A percentile compares a stretch with the other conserved stretches of the same genome.
These are phyloP conservation scores for Cryptus viduatorius DNA, from an alignment of 2,888 invertebrate species.

Conservation along the genomic window DNA sequence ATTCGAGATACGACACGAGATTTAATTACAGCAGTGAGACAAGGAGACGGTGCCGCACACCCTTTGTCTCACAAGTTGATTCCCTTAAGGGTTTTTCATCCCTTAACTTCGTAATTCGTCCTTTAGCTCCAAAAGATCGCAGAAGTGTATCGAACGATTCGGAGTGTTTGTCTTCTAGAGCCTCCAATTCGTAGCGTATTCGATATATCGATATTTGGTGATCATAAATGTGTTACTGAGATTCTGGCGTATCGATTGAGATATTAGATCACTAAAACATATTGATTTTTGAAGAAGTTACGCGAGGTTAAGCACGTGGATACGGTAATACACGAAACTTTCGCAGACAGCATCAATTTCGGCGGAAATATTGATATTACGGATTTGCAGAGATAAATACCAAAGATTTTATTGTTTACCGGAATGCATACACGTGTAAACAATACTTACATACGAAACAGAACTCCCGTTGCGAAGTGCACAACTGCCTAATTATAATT, in stretches of 20 bases:
- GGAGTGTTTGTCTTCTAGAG: no score
- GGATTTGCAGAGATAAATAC: neutral
- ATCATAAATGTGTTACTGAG: no score
- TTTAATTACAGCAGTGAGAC: slow-evolving; percentile 24
- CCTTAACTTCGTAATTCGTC: no score
- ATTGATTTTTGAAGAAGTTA: neutral
- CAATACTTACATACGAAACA: neutral
- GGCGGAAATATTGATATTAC: neutral
- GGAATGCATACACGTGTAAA: neutral
- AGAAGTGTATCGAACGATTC: no score
- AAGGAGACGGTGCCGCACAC: neutral
- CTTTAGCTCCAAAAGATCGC: no score
- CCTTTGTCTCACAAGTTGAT: neutral
- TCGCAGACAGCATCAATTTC: neutral
- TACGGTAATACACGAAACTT: neutral
- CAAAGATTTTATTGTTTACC: slow-evolving; percentile 29
- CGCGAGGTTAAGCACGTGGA: neutral
- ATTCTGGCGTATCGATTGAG: no score
- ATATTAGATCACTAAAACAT: no score
- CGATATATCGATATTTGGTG: no score
- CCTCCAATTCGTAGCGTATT: no score
- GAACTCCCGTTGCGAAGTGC: neutral
- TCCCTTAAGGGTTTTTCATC: neutral
- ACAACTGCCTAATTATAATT: slow-evolving; percentile 55
- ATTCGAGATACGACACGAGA: slow-evolving; percentile 46